Base-by-base conservation (phyloP, 2,797 vertebrate species). In the Sebastes nivosus region DNA sequence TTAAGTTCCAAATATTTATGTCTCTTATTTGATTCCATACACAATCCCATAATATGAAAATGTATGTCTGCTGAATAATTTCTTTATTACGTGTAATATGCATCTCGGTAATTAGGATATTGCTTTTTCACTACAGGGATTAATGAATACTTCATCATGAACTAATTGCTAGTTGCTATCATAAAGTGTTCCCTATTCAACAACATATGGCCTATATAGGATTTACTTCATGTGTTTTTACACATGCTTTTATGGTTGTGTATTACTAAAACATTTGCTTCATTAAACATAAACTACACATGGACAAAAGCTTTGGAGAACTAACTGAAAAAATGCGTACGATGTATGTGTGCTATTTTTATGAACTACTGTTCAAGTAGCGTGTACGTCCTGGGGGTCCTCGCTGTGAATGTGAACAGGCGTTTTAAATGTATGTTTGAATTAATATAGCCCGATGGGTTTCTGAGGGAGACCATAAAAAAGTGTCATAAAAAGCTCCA, bases 401-500 rank as follows among this genome's bases (percentile, higher is more conserved):
- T 30, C 22, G 67, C 25, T 42, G 12, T 57, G 29, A 59, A 77
- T 60, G 6, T 32, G 29, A 64, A 30, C 27, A 55, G 68, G 13
- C 60, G 25, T 67, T 75, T 78, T 72, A 2, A 59, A 72, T 46
- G 30, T 76, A 34, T 46, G 64, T 69, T 72, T 60, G 58, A 55
- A 69, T 76, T 66, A 58, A 68, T 72, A 16, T 24, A 68, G 8
- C 58, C 54, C 60, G 30, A 75, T 72, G 2, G 29, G 12, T 72
- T 71, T 79, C 9, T 79, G 67, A 27, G 65, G 30, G 67, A 72
- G 52, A 71, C 60, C 16, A 36, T 66, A 64, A 80, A 75, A 81
- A 81, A 32, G 24, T 66, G 63, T 73, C 85, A 86, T 75, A 80
- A 90, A 90, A 90, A 90, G 88, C 81, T 8, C 38, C 73, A 90